Evolutionary conservation across 2,113 vertebrate species (phyloP), one percentile per base, ranked within the genome.

Genomic region (Otus sunia): DNA sequence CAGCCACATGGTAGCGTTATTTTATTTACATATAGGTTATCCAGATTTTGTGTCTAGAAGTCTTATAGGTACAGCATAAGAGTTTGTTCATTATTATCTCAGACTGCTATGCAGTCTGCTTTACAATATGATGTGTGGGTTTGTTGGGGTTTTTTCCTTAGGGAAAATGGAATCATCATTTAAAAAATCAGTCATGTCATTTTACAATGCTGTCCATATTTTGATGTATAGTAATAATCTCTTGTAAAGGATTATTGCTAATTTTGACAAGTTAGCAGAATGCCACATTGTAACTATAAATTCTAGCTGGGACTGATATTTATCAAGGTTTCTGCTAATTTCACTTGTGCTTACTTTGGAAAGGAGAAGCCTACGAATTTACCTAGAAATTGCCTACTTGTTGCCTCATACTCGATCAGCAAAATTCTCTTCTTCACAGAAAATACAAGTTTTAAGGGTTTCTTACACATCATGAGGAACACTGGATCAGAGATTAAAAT

Each of bases 251-350:
- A n/a, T 75, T 88, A 68, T 56, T 76, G 74, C 52, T 96, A 90
- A 91, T 76, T 43, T 41, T 66, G 62, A 79, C 19, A 91, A 90
- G 66, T 93, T 90, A 93, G 55, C 59, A 83, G 93, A 76, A 86
- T 74, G 50, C 37, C 41, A 68, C 9, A 6, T 53, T 90, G 58
- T 80, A 90, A 27, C 62, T 30, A 37, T 86, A 90, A 94, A 88
- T 90, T 80, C 49, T 71, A 10, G 22, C 20, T 80, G 79, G 29
- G 23, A 15, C 1, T 1, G 12, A 7, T 88, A 90, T 90, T 39
- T 55, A 83, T 93, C 63, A 50, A 52, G 29, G 11, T 67, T 94
- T 93, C 62, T 69, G 68, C 45, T 90, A 62, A 30, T 88, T 93
- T 88, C 23, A n/a, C 37, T 91, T 86, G 30, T 77, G 16, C 64